These are phyloP conservation scores for Volucella inanis DNA, from an alignment of 2,888 invertebrate species.

Conservation along the genomic window DNA sequence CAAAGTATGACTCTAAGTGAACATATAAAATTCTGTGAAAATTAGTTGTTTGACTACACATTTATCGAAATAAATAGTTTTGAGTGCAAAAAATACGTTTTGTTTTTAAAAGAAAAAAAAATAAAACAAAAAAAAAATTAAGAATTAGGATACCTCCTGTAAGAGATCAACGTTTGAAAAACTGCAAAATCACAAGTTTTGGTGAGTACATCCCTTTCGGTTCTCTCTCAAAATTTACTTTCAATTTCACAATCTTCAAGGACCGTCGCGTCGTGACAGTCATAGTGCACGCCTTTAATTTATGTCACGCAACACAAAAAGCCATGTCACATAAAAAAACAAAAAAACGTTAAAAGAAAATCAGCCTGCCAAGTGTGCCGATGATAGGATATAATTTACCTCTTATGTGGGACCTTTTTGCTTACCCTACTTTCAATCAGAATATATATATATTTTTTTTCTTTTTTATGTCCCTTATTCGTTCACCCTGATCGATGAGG, in stretches of 20 bases:
- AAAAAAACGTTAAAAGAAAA: neutral
- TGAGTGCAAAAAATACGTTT: neutral
- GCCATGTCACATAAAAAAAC: slow-evolving; percentile 41
- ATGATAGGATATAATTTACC: slow-evolving; percentile 37
- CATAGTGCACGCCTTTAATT: slow-evolving; percentile 54
- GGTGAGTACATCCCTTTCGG: slow-evolving; percentile 62
- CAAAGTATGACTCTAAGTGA: neutral
- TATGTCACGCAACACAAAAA: slow-evolving; percentile 31
- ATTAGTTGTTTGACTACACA: neutral
- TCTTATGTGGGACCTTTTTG: neutral
- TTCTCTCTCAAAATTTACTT: slow-evolving; percentile 37
- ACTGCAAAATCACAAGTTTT: slow-evolving; percentile 1
- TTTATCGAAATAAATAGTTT: neutral
- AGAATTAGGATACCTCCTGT: slow-evolving; percentile 16
- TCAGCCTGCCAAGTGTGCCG: slow-evolving; percentile 28
- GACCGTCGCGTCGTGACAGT: slow-evolving; percentile 18
- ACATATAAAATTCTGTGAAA: slow-evolving; percentile 8
- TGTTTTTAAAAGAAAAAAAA: neutral
- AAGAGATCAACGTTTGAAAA: neutral
- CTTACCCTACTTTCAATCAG: slow-evolving; percentile 39
- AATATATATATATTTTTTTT: slow-evolving; percentile 6
- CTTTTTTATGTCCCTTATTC: neutral
- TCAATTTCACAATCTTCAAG: slow-evolving; percentile 9
- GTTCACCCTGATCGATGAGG: slow-evolving; percentile 38
- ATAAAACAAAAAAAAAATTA: neutral